phyloP scores from a whole-genome alignment of 2,888 invertebrate genomes.

The Spodoptera exigua region DNA sequence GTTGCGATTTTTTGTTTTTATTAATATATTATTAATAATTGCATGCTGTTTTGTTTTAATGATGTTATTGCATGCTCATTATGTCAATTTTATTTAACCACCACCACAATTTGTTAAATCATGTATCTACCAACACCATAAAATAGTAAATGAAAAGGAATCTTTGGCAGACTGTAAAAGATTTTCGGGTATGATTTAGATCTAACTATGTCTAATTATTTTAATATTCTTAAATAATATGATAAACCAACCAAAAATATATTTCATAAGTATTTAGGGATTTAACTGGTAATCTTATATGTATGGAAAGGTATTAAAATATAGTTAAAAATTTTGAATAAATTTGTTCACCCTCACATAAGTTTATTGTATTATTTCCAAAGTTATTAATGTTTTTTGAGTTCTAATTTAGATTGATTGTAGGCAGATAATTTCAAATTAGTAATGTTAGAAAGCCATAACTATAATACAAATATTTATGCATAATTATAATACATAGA shows the following conservation, averaged over 20 bases:
- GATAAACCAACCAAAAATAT: too few relatives aligned
- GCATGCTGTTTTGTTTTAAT: constrained; percentile 28
- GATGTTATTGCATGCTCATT: constrained; percentile 11
- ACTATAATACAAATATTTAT: constrained; percentile 18
- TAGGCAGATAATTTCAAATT: constrained; percentile 6
- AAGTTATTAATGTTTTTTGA: neutral
- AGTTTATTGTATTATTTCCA: neutral
- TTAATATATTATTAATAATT: constrained; percentile 27
- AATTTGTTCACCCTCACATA: constrained; percentile 1
- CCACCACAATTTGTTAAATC: constrained; percentile 1
- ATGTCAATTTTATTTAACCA: constrained; percentile 7
- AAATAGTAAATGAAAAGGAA: too few relatives aligned
- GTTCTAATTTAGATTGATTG: too few relatives aligned
- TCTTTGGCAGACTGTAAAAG: too few relatives aligned
- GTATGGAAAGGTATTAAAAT: too few relatives aligned
- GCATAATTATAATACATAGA: constrained; percentile 20
- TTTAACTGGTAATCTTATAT: too few relatives aligned
- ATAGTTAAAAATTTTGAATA: constrained; percentile 5
- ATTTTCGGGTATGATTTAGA: too few relatives aligned
- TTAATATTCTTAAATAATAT: too few relatives aligned
- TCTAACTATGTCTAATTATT: too few relatives aligned
- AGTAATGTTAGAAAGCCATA: constrained; percentile 2
- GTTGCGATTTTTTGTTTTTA: constrained; percentile 81
- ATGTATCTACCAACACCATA: too few relatives aligned
- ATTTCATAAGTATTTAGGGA: too few relatives aligned